Conservation (phyloP, 1,140 invertebrate species). For the Meloidogyne floridensis region DNA sequence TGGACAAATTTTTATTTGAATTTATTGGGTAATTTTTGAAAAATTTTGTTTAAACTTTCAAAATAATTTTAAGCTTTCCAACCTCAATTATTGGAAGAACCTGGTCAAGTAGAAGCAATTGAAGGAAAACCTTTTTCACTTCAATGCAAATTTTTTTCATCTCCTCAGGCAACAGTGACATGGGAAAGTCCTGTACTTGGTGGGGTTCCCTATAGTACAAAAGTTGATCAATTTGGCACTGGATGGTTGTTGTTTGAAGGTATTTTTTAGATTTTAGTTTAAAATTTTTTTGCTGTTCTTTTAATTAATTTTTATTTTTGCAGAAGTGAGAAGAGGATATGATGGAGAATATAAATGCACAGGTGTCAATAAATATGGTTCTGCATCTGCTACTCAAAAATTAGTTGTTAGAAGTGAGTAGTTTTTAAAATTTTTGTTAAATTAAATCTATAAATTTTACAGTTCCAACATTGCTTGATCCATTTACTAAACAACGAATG, state of each 20-base stretch:
- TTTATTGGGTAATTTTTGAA: constrained; percentile 73
- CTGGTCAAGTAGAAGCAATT: constrained; percentile 76
- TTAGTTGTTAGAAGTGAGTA: constrained; percentile 57
- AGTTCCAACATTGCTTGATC: constrained; percentile 58
- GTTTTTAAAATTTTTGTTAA: background rate
- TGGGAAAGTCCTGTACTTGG: constrained; percentile 74
- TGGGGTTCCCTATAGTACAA: constrained; percentile 43
- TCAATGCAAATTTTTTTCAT: constrained; percentile 88
- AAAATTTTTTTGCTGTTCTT: constrained; percentile 76
- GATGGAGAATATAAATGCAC: constrained; percentile 65
- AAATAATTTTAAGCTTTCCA: constrained; percentile 74
- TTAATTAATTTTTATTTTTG: constrained; percentile 77
- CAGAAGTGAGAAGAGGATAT: constrained; percentile 74
- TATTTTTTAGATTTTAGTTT: constrained; percentile 63
- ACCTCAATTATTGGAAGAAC: constrained; percentile 84
- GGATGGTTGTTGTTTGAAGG: constrained; percentile 74
- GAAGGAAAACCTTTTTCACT: constrained; percentile 81
- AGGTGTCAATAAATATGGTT: constrained; percentile 62
- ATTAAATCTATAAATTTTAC: constrained; percentile 5
- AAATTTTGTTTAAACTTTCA: background rate
- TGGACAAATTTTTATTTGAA: constrained; percentile 93
- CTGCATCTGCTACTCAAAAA: constrained; percentile 49
- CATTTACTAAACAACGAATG: constrained; percentile 49
- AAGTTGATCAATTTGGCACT: constrained; percentile 70
- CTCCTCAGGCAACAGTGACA: constrained; percentile 87